A percentile compares a stretch with the other conserved stretches of the same genome.
Evolutionary conservation across 2,113 vertebrate genomes (phyloP).

Genomic region (Mobula hypostoma): DNA sequence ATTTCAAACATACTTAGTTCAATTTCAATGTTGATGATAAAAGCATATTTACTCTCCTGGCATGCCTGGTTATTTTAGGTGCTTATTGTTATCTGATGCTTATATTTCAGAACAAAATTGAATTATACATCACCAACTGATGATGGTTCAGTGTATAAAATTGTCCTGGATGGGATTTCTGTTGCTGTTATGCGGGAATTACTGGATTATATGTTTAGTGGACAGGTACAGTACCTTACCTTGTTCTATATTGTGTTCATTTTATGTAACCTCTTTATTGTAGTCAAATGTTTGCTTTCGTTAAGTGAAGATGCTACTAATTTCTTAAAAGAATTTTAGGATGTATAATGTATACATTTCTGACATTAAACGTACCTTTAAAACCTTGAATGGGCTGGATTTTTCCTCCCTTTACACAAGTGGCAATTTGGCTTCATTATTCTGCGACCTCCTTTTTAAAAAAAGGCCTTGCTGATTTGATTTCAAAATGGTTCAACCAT

Average conservation of each 20-base stretch:
- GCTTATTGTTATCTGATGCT: constrained; percentile 37
- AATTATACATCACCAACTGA: constrained; percentile 97
- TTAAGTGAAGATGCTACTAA: not conserved
- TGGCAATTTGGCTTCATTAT: not conserved
- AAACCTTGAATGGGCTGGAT: not conserved
- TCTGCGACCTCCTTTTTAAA: not conserved
- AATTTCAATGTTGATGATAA: not conserved
- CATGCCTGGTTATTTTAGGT: not conserved
- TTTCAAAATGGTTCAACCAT: not conserved
- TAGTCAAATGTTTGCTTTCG: not conserved
- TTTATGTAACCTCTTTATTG: not conserved
- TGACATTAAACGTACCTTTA: too few relatives aligned
- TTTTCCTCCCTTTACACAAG: not conserved
- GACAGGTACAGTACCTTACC: constrained; percentile 66
- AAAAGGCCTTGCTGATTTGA: not conserved
- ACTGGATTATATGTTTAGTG: constrained; percentile 94
- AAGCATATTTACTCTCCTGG: not conserved
- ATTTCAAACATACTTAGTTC: not conserved
- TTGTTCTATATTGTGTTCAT: not conserved
- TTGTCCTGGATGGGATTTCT: constrained; percentile 90
- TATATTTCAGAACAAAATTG: constrained; percentile 77
- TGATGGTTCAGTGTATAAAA: constrained; percentile 87
- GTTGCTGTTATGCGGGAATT: constrained; percentile 92
- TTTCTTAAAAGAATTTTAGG: too few relatives aligned
- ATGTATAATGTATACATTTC: too few relatives aligned